phyloP scores from a whole-genome alignment of 2,888 invertebrate genomes.

The Pammene fasciana region DNA sequence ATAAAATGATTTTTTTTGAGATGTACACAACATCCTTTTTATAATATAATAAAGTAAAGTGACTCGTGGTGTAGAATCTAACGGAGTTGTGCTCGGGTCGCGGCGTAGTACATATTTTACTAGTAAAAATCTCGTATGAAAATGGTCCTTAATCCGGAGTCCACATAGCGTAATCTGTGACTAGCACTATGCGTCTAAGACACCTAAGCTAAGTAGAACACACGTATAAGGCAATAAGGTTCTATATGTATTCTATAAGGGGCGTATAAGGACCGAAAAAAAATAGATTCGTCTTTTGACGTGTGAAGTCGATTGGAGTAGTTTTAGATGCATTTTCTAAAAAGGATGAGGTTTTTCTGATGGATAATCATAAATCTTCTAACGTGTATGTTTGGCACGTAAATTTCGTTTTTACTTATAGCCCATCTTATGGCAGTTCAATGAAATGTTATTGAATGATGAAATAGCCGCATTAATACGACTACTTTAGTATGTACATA shows the following conservation, averaged over 20 bases:
- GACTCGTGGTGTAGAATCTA: no score
- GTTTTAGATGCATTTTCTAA: conserved; percentile 13
- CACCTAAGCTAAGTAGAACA: conserved; percentile 28
- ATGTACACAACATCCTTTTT: no score
- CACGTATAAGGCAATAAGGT: conserved; percentile 37
- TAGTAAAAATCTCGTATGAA: no score
- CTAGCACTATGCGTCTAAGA: background rate
- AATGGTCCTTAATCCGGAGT: background rate
- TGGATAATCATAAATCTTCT: conserved; percentile 7
- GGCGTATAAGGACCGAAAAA: conserved; percentile 30
- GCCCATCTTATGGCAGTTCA: no score
- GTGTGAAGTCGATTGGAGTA: conserved; percentile 16
- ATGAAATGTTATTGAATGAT: background rate
- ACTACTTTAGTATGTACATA: no score
- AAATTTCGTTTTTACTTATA: background rate
- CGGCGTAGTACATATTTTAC: no score
- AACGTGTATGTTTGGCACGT: background rate
- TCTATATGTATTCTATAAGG: conserved; percentile 18
- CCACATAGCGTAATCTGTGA: background rate
- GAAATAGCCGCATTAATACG: no score
- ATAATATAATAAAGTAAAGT: no score
- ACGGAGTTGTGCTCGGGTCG: no score
- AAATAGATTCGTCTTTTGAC: conserved; percentile 5
- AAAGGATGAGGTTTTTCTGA: conserved; percentile 12
- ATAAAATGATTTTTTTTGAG: no score